Conservation (phyloP, 2,113 vertebrate genomes). For the Zosterops lateralis region DNA sequence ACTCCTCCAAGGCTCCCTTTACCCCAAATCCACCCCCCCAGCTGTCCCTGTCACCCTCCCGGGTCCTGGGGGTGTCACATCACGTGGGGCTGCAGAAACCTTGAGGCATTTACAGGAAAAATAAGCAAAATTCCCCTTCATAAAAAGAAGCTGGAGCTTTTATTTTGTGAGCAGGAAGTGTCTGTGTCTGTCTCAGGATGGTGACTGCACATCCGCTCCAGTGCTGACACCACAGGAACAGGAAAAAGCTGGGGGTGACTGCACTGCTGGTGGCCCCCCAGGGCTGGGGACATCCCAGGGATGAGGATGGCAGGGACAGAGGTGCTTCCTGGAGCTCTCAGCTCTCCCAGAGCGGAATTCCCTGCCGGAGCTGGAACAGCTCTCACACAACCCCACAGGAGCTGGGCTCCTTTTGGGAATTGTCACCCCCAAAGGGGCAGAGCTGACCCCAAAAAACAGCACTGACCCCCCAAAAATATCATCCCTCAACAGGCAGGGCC, state of each 20-base stretch:
- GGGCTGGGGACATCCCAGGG: not conserved
- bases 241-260: not conserved
- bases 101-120: not conserved
- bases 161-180: not conserved
- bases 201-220: not conserved
- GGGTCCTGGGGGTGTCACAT: not conserved
- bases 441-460: not conserved
- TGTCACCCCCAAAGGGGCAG: not conserved
- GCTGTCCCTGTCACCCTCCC: fast-evolving
- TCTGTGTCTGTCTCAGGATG: not conserved
- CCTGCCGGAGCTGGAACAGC: fast-evolving
- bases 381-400: fast-evolving
- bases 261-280: fast-evolving
- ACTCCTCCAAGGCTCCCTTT: not conserved
- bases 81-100: not conserved
- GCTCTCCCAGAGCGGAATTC: not conserved
- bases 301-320: not conserved
- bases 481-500: fast-evolving
- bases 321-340: not conserved
- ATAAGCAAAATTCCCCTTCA: fast-evolving
- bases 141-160: not conserved
- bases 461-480: not conserved
- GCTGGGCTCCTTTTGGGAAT: fast-evolving
- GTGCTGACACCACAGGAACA: fast-evolving
- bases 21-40: fast-evolving